Conservation (phyloP, 2,797 vertebrate species). For the Esox lucius region DNA sequence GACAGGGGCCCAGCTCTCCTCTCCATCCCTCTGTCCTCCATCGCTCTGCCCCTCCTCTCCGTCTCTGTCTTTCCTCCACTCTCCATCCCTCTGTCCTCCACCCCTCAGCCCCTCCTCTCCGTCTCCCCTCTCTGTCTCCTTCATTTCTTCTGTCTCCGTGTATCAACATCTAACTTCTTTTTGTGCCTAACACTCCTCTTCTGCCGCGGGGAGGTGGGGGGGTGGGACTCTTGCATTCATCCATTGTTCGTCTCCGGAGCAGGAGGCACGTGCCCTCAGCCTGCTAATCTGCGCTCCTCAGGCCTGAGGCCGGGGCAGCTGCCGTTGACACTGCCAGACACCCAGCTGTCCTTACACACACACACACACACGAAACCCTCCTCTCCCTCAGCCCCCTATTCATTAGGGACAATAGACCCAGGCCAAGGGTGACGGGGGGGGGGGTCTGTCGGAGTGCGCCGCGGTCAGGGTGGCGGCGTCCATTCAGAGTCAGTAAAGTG, state of each 20-base stretch:
- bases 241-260: conserved; percentile 39
- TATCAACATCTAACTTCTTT: background rate
- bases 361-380: conserved; percentile 42
- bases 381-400: conserved; percentile 61
- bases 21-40: conserved; percentile 38
- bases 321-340: conserved; percentile 83
- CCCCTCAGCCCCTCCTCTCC: background rate
- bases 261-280: conserved; percentile 76
- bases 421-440: conserved; percentile 25
- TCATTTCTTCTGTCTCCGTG: conserved; percentile 20
- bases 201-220: conserved; percentile 23
- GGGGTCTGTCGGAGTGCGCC: conserved; percentile 66
- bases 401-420: conserved; percentile 68
- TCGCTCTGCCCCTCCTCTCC: background rate
- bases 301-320: conserved; percentile 85
- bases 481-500: conserved; percentile 69
- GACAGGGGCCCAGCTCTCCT: conserved; percentile 42
- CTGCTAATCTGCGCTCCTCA: conserved; percentile 72
- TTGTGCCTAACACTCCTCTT: background rate
- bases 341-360: conserved; percentile 86
- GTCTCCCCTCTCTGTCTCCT: conserved; percentile 27
- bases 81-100: background rate
- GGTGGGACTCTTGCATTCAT: conserved; percentile 52
- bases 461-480: conserved; percentile 48
- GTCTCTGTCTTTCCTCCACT: conserved; percentile 36